Evolutionary conservation across 2,888 invertebrate genomes (phyloP), one percentile per base, ranked within the genome.

Genomic region (Melangyna quadrimaculata): DNA sequence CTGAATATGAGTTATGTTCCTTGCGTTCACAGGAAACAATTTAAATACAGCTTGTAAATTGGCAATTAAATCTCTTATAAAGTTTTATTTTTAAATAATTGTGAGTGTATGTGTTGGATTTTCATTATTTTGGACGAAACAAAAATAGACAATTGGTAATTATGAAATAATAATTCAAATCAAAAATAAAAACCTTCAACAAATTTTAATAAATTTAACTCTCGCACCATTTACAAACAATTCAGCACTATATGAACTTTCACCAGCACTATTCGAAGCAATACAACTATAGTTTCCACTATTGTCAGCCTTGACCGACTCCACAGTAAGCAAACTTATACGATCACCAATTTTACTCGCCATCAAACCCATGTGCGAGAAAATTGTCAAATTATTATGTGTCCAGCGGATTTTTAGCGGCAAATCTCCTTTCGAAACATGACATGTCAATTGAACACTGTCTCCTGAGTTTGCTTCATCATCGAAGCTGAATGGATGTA

Each of bases 391-490:
- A 67, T 88, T 89, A 70, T 91, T 91, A 70, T 90, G 90, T 9
- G 93, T 93, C 96, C 96, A 96, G 61, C 93, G 92, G 45, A 96
- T 94, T 77, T 94, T 93, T 48, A 96, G 92, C 2, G 96, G 96
- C 19, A 92, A 90, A 90, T 95, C 95, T 35, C 95, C 95, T 88
- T 94, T 94, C 87, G 93, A 92, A 88, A 94, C 93, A 74, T 94
- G 93, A 88, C 95, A 95, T 78, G 93, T 93, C 43, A 94, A 91
- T 75, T 94, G 93, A 63, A 94, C 93, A 90, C 94, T 93, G 89
- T 96, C 95, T 78, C 95, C 96, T 78, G 95, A 95, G 91, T 95
- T 95, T 87, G 95, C 94, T 84, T 92, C 90, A 77, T 84, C 90
- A 87, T 91, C 92, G 69, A 92, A 92, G 84, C 90, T 91, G 87